Evolutionary conservation across 2,797 vertebrate species (phyloP), one percentile per base, ranked within the genome.

Genomic region (Galaxias olidus): DNA sequence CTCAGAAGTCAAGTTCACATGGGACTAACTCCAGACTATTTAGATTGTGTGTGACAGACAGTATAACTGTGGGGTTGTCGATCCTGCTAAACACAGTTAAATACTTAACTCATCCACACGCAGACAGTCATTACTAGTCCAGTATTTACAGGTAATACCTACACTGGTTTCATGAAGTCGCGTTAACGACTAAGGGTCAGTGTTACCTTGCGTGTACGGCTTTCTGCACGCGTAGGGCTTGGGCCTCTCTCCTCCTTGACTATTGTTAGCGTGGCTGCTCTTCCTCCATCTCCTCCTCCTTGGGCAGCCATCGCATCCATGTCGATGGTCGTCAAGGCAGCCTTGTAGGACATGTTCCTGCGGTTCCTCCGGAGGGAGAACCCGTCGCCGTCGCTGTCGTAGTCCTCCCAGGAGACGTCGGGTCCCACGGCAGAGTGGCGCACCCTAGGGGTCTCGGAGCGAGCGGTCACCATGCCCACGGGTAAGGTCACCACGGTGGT

Each of bases 311-410:
- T 81, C 0, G 74, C 40, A 0, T 78, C 77, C 0, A 83, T 66
- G 46, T 86, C 84, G 42, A 76, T 75, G 14, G 88, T 91, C 73
- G 90, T 93, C 86, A 98, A 91, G 14, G 97, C 97, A 0, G 87
- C 94, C 0, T 94, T 90, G 85, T 99, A 99, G 0, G 96, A 98
- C 79, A 91, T 94, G 85, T 94, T 98, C 80, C 97, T 90, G 57
- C 96, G 90, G 77, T 96, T 98, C 17, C 95, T 91, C 54, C 89
- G 89, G 61, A 94, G 73, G 1, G 61, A 4, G 0, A 87, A 90
- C 0, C 87, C 88, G 0, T 86, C 78, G 0, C 85, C 90, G 0
- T 96, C 95, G 4, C 78, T 90, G 66, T 96, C 93, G 1, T 90
- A 91, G 59, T 92, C 91, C 0, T 96, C 94, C 87, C 85, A 80